Evolutionary conservation across 2,888 invertebrate genomes (phyloP).

Genomic region (Apamea anceps): DNA sequence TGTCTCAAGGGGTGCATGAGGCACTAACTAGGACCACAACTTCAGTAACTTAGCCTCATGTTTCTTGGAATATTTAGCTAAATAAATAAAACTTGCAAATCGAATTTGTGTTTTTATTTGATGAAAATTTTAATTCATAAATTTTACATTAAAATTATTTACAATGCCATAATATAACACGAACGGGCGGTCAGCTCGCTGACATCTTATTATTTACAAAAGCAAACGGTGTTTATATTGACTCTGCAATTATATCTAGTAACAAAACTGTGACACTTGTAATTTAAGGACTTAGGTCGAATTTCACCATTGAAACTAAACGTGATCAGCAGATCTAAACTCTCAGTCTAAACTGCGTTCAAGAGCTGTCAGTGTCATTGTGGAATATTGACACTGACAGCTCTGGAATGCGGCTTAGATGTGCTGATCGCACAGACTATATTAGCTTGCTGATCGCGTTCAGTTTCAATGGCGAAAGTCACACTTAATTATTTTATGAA

Average conservation of each 20-base stretch:
- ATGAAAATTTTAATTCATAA: conserved; percentile 89
- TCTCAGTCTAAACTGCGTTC: too few species aligned
- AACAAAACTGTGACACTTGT: conserved; percentile 39
- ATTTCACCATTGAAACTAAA: conserved; percentile 2
- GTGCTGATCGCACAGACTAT: not conserved
- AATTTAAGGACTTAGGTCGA: conserved; percentile 2
- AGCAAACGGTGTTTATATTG: conserved; percentile 75
- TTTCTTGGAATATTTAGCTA: not conserved
- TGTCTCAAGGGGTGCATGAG: conserved; percentile 92
- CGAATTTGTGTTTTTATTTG: conserved; percentile 88
- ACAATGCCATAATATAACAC: conserved; percentile 85
- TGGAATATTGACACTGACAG: conserved; percentile 1
- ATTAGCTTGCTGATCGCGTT: not conserved
- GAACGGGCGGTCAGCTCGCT: conserved; percentile 78
- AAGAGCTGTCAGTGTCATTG: not conserved
- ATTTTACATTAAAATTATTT: conserved; percentile 89
- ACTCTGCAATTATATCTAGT: conserved; percentile 41
- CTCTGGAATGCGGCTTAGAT: not conserved
- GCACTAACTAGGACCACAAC: conserved; percentile 95
- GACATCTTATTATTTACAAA: conserved; percentile 82
- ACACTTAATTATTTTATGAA: not conserved
- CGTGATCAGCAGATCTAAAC: too few species aligned
- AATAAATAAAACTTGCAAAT: conserved; percentile 62
- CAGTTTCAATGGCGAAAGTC: not conserved
- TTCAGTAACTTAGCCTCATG: conserved; percentile 95